Conservation (phyloP, 2,888 invertebrate species). For the Drosophila putrida region DNA sequence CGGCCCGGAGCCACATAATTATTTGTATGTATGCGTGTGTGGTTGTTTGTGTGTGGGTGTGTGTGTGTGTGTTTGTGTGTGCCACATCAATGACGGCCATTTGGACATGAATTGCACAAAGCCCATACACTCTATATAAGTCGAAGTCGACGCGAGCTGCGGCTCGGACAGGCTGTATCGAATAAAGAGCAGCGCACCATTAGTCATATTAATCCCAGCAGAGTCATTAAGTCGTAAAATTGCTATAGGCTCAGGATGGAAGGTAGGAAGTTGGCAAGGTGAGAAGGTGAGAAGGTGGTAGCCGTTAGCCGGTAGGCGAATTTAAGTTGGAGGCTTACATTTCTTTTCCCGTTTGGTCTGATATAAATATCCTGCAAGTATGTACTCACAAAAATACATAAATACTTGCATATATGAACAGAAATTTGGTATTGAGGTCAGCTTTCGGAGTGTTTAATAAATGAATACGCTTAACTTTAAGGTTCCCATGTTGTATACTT, state of each 20-base stretch:
- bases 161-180: conserved; percentile 47
- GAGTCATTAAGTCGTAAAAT: conserved; percentile 81
- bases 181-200: conserved; percentile 72
- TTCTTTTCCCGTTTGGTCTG: conserved; percentile 28
- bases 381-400: conserved; percentile 32
- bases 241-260: conserved; percentile 58
- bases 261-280: neutral
- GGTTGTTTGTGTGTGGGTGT: conserved; percentile 25
- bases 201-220: conserved; percentile 81
- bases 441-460: conserved; percentile 42
- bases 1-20: conserved; percentile 67
- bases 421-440: conserved; percentile 45
- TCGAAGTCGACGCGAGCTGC: conserved; percentile 21
- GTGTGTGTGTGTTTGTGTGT: conserved; percentile 12
- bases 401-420: conserved; percentile 1
- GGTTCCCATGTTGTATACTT: conserved; percentile 41
- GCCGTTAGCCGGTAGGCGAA: conserved; percentile 13
- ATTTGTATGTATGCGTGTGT: conserved; percentile 41
- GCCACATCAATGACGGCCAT: conserved; percentile 47
- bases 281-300: conserved; percentile 18
- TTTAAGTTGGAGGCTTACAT: conserved; percentile 28
- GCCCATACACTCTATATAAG: conserved; percentile 32
- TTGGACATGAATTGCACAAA: conserved; percentile 75
- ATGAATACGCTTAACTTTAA: conserved; percentile 48
- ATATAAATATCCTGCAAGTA: conserved; percentile 47